These are phyloP conservation scores for Campoplex capitator DNA, from an alignment of 2,888 invertebrate genomes.

Conservation along the genomic window DNA sequence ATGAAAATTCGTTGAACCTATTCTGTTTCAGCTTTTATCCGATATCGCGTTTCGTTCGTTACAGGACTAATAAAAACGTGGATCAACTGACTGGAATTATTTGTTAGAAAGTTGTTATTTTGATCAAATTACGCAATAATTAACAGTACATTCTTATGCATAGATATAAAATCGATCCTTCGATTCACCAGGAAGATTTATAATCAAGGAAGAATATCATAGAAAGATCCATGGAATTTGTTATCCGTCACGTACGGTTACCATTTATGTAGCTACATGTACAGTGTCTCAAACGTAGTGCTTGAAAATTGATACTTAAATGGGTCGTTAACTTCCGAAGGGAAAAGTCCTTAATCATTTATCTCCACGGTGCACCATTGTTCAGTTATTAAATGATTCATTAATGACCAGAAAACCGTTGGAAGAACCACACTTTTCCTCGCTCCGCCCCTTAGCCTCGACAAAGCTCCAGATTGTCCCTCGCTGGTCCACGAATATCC, in stretches of 20 bases:
- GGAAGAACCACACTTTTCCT: too few relatives aligned
- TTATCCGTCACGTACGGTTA: conserved; percentile 1
- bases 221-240: conserved; percentile 44
- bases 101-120: conserved; percentile 54
- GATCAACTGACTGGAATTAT: background rate
- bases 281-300: background rate
- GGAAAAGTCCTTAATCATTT: background rate
- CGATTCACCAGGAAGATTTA: conserved; percentile 39
- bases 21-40: too few relatives aligned
- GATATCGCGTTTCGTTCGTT: background rate
- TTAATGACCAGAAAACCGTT: background rate
- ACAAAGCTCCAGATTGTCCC: background rate
- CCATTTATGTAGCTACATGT: background rate
- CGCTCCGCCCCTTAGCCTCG: background rate
- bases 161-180: conserved; percentile 3
- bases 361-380: background rate
- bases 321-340: background rate
- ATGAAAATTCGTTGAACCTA: background rate
- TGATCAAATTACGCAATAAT: conserved; percentile 39
- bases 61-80: background rate
- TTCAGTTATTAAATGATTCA: background rate
- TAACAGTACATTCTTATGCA: conserved; percentile 29
- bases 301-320: too few relatives aligned
- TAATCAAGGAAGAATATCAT: conserved; percentile 49
- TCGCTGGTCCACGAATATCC: background rate